phyloP scores from a whole-genome alignment of 53 echinoderm and acorn worm species.

The Stichopus horrens region DNA sequence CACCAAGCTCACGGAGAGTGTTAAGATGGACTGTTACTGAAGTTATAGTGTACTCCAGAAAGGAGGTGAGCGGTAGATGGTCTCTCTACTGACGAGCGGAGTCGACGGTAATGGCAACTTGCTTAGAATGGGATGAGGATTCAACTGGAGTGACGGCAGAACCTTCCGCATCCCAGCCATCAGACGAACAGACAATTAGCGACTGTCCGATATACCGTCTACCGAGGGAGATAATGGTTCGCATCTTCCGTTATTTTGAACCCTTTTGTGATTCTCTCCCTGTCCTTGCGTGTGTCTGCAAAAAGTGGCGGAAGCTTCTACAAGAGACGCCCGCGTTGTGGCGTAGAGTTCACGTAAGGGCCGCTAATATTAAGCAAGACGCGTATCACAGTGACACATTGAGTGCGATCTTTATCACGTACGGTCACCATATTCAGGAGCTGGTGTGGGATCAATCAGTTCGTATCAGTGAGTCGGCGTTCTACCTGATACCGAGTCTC shows the following conservation, averaged over 20 bases:
- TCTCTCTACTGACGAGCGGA: no score
- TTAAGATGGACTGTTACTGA: no score
- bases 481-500: conserved; percentile 76
- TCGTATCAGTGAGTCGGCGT: conserved; percentile 82
- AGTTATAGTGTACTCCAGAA: no score
- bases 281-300: conserved; percentile 73
- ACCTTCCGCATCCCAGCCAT: not conserved
- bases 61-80: no score
- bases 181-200: not conserved
- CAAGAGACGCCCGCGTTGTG: conserved; percentile 71
- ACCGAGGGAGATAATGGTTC: conserved; percentile 74
- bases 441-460: conserved; percentile 82
- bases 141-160: not conserved
- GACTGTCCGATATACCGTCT: conserved; percentile 67
- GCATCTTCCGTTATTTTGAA: conserved; percentile 79
- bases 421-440: conserved; percentile 73
- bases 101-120: not conserved
- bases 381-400: conserved; percentile 56
- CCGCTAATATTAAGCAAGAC: conserved; percentile 42
- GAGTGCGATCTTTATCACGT: conserved; percentile 70
- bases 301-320: conserved; percentile 83
- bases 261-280: conserved; percentile 83
- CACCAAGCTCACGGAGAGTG: no score
- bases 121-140: not conserved
- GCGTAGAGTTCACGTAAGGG: conserved; percentile 66